Percentiles rank a stretch among this genome's conserved stretches.
phyloP scores from a whole-genome alignment of 1,140 invertebrate genomes.

The Andrena cerasifolii region DNA sequence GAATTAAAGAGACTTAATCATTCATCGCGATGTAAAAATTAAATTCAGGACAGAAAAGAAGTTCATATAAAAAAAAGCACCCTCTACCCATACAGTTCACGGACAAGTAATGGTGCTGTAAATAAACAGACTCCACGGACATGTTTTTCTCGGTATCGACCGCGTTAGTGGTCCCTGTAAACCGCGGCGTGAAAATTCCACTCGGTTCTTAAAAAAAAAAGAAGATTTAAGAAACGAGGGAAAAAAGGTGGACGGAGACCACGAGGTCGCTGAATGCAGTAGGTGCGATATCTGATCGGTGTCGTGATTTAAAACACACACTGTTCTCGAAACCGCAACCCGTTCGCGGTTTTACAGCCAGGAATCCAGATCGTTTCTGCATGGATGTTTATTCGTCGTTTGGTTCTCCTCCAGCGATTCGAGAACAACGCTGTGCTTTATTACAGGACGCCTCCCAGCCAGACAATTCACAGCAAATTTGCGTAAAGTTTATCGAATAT shows the following conservation, averaged over 20 bases:
- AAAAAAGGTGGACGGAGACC: no score
- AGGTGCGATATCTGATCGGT: constrained; percentile 44
- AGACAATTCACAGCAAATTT: background rate
- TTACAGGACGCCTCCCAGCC: constrained; percentile 5
- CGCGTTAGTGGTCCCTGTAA: no score
- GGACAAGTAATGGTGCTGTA: no score
- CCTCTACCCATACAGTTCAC: no score
- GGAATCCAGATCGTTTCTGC: constrained; percentile 42
- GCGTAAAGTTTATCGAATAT: no score
- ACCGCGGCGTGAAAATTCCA: background rate
- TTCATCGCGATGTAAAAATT: no score
- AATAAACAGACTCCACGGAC: no score
- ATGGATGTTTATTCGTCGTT: constrained; percentile 46
- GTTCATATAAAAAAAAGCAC: no score
- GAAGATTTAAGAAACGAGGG: background rate
- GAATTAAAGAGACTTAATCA: no score
- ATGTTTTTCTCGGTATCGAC: background rate
- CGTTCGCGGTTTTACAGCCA: constrained; percentile 43
- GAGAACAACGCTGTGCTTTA: constrained; percentile 31
- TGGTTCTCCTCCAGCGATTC: constrained; percentile 44
- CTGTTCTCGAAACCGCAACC: constrained; percentile 39
- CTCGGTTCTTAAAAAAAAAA: background rate
- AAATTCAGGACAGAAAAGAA: no score
- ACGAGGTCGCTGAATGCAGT: constrained; percentile 1
- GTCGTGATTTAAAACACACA: constrained; percentile 37